Evolutionary conservation across 2,113 vertebrate genomes (phyloP), one percentile per base, ranked within the genome.

Genomic region (Neolamprologus fasciatus): DNA sequence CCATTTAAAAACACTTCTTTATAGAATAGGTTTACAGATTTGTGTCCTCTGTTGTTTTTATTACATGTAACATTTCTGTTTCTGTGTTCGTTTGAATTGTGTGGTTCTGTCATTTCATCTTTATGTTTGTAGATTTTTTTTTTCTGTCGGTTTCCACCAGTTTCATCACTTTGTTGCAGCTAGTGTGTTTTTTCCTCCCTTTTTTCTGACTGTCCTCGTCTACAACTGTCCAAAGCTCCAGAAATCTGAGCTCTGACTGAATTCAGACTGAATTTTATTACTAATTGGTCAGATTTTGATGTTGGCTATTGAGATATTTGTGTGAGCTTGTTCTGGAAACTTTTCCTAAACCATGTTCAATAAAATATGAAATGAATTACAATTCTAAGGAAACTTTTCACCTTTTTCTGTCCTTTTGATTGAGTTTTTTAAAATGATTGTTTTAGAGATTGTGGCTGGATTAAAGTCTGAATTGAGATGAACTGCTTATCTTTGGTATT

Each of bases 391-490:
- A 68, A 50, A 63, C 26, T n/a, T 86, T 85, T 68, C 7, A 83
- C 57, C 6, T 23, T 86, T 66, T 86, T 37, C 53, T 91, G 84
- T 87, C 54, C 47, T 66, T 68, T 89, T 28, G 80, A 81, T 89
- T 79, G 63, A 68, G 80, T 82, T 89, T 90, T 90, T 86, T 31
- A 79, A 61, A 71, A 66, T 45, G 35, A 66, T 81, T 86, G 50
- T 89, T 37, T 85, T 86, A 87, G 47, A 88, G 61, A 78, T 54
- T 82, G 8, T 95, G 78, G 82, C 47, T 55, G 68, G 78, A 93
- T 85, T 94, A 94, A 95, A 95, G 81, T 86, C 11, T 88, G 71
- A 91, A 58, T 86, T 80, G 47, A 87, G 61, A 78, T 92, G 13
- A 81, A 82, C 26, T 83, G 35, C 28, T 71, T 40, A 26, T 82